These are phyloP conservation scores for Iguana delicatissima DNA, from an alignment of 2,797 vertebrate genomes.

Conservation along the genomic window DNA sequence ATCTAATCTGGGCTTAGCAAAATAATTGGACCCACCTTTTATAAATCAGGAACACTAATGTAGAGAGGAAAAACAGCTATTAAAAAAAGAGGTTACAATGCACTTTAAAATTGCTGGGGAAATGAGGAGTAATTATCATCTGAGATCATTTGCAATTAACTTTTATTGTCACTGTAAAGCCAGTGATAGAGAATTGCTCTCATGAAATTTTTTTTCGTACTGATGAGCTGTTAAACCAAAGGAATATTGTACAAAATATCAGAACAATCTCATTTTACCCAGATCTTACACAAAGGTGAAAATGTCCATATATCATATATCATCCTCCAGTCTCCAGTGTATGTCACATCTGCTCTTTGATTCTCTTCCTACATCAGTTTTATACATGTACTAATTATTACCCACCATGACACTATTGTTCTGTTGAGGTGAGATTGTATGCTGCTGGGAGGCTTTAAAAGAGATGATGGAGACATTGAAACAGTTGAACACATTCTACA, in stretches of 20 bases:
- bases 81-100: background rate
- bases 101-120: background rate
- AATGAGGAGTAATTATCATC: background rate
- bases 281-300: background rate
- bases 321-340: background rate
- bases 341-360: rapidly evolving
- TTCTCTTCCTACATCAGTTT: background rate
- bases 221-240: background rate
- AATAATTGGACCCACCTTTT: background rate
- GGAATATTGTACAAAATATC: background rate
- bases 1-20: background rate
- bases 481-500: too few species aligned
- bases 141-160: slow-evolving; percentile 18
- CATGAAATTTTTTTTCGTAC: background rate
- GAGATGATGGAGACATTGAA: too few species aligned
- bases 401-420: too few species aligned
- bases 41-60: background rate
- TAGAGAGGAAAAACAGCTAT: background rate
- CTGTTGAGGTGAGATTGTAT: too few species aligned
- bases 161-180: background rate
- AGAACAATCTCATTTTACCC: background rate
- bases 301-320: background rate
- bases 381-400: background rate
- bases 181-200: background rate
- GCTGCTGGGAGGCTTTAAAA: too few species aligned